These are phyloP conservation scores for Cyprinodon variegatus DNA, from an alignment of 2,113 vertebrate species.

Conservation along the genomic window DNA sequence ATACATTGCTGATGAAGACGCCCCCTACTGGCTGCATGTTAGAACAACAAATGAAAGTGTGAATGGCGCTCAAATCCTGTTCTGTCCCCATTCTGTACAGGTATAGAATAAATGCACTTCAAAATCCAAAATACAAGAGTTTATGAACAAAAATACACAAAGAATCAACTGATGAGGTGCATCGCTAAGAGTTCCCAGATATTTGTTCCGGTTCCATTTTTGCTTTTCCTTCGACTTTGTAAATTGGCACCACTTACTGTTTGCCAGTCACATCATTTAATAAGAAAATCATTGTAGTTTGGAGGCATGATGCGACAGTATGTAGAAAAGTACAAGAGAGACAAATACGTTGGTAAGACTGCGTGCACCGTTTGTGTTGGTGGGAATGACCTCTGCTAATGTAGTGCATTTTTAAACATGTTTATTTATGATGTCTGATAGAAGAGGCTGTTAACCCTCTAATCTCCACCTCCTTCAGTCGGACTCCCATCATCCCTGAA, in stretches of 20 bases:
- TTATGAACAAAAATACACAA: too few relatives aligned
- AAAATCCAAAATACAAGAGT: too few relatives aligned
- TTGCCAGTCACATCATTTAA: background rate
- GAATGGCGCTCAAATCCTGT: too few relatives aligned
- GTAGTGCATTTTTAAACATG: slow-evolving; percentile 21
- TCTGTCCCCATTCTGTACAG: too few relatives aligned
- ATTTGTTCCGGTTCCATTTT: too few relatives aligned
- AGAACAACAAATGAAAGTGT: too few relatives aligned
- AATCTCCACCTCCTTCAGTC: slow-evolving; percentile 25
- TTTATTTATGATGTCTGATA: slow-evolving; percentile 21
- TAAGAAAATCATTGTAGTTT: background rate
- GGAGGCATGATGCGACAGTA: background rate
- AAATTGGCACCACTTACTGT: background rate
- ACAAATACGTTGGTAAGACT: background rate
- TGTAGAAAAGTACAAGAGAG: background rate
- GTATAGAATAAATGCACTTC: too few relatives aligned
- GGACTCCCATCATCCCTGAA: slow-evolving; percentile 34
- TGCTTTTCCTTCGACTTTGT: background rate
- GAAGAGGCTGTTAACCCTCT: slow-evolving; percentile 7
- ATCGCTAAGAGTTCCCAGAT: too few relatives aligned
- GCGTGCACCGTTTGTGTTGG: background rate
- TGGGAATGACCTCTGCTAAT: slow-evolving; percentile 6
- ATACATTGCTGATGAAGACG: too few relatives aligned
- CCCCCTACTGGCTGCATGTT: too few relatives aligned
- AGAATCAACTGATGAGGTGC: too few relatives aligned